Conservation (phyloP, 2,113 vertebrate genomes). For the Loxodonta africana region DNA sequence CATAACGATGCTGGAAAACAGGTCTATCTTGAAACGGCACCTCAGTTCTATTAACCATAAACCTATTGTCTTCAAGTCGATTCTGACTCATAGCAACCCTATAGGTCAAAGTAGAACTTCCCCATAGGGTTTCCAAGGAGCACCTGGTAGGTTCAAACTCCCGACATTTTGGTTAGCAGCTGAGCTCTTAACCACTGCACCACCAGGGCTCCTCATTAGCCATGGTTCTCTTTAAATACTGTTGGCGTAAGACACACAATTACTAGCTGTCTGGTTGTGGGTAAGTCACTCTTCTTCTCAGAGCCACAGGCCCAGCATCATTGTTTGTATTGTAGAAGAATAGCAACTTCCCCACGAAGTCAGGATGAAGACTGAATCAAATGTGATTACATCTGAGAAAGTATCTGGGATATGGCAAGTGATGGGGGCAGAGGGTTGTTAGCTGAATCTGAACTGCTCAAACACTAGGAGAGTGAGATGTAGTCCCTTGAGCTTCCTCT, state of each 20-base stretch:
- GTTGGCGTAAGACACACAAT: neutral
- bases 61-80: too few relatives aligned
- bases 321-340: neutral
- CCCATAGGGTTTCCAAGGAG: too few relatives aligned
- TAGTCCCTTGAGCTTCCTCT: neutral
- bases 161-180: too few relatives aligned
- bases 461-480: neutral
- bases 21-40: neutral
- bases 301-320: neutral
- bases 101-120: too few relatives aligned
- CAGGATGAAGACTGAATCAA: neutral
- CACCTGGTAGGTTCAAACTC: too few relatives aligned
- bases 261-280: neutral
- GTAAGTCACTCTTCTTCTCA: neutral
- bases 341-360: neutral
- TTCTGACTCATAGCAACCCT: too few relatives aligned
- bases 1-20: neutral
- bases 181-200: too few relatives aligned
- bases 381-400: neutral
- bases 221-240: neutral
- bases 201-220: neutral
- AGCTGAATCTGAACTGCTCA: neutral
- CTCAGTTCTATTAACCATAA: neutral
- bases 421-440: neutral
- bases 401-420: neutral